Conservation (phyloP, 2,888 invertebrate species). For the Platycheirus albimanus region DNA sequence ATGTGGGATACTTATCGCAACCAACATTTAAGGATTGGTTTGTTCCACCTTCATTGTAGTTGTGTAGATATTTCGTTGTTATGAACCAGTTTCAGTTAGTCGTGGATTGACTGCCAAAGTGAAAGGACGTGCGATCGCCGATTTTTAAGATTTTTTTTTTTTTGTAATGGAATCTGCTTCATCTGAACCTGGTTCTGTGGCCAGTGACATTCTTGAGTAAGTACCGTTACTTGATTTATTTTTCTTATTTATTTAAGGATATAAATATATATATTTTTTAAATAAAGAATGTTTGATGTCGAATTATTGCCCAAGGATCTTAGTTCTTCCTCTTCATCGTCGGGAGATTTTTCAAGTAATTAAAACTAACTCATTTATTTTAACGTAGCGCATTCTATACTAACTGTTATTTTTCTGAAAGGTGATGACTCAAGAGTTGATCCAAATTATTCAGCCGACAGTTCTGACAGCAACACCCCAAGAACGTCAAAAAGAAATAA, state of each 20-base stretch:
- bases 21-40: neutral
- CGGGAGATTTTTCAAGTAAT: constrained; percentile 30
- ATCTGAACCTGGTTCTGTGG: constrained; percentile 14
- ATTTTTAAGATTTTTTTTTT: neutral
- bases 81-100: constrained; percentile 11
- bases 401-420: too few relatives aligned
- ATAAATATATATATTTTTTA: constrained; percentile 11
- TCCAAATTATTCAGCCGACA: too few relatives aligned
- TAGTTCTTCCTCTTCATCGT: constrained; percentile 22
- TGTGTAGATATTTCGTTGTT: constrained; percentile 15
- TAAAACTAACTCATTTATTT: constrained; percentile 27
- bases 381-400: neutral
- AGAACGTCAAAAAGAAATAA: constrained; percentile 24
- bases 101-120: constrained; percentile 18
- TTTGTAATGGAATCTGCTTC: neutral
- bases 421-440: too few relatives aligned
- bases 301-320: constrained; percentile 10
- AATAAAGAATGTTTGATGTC: constrained; percentile 21
- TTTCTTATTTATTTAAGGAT: neutral
- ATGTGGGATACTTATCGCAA: neutral
- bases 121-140: neutral
- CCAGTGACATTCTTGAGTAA: constrained; percentile 4
- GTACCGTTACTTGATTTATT: neutral
- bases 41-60: constrained; percentile 17
- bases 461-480: constrained; percentile 12